These are phyloP conservation scores for Dinothrombium tinctorium DNA, from an alignment of 1,140 invertebrate species.

Conservation along the genomic window DNA sequence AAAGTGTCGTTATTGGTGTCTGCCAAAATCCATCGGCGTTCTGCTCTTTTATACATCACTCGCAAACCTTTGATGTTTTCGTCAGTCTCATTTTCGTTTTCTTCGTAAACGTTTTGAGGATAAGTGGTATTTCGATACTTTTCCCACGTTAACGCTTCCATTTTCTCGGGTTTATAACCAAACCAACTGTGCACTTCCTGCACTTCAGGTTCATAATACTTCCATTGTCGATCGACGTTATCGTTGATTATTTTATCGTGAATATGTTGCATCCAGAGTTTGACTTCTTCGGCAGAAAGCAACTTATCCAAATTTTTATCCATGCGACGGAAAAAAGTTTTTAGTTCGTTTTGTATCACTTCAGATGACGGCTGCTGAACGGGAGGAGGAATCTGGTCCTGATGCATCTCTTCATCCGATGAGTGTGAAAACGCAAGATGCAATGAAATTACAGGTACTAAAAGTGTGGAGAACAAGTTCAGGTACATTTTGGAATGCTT, in stretches of 20 bases:
- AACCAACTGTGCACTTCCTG: slow-evolving; percentile 17
- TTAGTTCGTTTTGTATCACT: not conserved
- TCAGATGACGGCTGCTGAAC: not conserved
- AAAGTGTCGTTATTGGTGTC: slow-evolving; percentile 41
- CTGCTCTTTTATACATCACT: slow-evolving; percentile 50
- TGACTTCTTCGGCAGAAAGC: slow-evolving; percentile 62
- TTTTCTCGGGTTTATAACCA: slow-evolving; percentile 58
- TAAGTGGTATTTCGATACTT: slow-evolving; percentile 57
- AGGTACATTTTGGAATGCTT: too few species aligned
- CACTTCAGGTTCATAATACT: slow-evolving; percentile 18
- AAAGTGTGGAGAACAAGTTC: too few species aligned
- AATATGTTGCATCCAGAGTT: slow-evolving; percentile 46
- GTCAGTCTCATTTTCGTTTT: slow-evolving; percentile 19
- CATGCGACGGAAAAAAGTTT: not conserved
- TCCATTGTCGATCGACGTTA: slow-evolving; percentile 74
- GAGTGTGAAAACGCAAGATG: too few species aligned
- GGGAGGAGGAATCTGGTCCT: slow-evolving; percentile 10
- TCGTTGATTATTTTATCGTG: slow-evolving; percentile 53
- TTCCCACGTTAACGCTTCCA: slow-evolving; percentile 56
- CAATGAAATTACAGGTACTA: too few species aligned
- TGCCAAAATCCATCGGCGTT: slow-evolving; percentile 56
- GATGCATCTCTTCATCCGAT: slow-evolving; percentile 9
- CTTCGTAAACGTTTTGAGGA: too few species aligned
- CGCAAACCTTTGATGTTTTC: slow-evolving; percentile 27
- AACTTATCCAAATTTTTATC: slow-evolving; percentile 38